phyloP scores from a whole-genome alignment of 1,140 invertebrate species.

The Lanistes nyassanus region DNA sequence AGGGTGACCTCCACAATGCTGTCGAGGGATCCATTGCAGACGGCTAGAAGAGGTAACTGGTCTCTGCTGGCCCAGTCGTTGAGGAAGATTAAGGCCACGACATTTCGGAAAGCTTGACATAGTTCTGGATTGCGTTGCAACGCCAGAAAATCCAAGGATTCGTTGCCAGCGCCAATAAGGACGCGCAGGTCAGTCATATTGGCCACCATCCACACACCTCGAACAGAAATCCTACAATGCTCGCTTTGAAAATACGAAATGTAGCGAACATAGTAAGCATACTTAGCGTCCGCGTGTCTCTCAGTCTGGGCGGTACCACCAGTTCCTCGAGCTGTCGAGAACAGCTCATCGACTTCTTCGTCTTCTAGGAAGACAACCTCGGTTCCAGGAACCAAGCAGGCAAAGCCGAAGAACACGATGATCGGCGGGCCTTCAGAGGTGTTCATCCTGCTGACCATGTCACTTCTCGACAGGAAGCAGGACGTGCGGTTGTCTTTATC shows the following conservation, averaged over 20 bases:
- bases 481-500: background rate
- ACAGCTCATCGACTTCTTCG: constrained; percentile 6
- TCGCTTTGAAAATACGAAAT: constrained; percentile 19
- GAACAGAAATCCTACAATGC: constrained; percentile 3
- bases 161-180: background rate
- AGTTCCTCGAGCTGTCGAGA: background rate
- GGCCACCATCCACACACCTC: constrained; percentile 6
- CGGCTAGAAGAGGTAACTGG: constrained; percentile 4
- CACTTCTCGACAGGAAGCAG: background rate
- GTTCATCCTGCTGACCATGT: constrained; percentile 10
- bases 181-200: constrained; percentile 14
- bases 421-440: background rate
- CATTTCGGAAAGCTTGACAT: background rate
- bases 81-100: constrained; percentile 12
- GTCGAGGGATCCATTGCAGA: background rate
- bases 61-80: background rate
- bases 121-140: background rate
- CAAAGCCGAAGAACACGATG: background rate
- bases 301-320: background rate
- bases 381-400: background rate
- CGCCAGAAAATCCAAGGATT: background rate
- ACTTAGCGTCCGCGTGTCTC: background rate
- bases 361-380: constrained; percentile 3
- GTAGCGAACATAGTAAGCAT: background rate
- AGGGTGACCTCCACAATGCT: constrained; percentile 36